A percentile compares a stretch with the other conserved stretches of the same genome.
Evolutionary conservation across 1,140 invertebrate species (phyloP).

Genomic region (Rhopalosiphum padi): DNA sequence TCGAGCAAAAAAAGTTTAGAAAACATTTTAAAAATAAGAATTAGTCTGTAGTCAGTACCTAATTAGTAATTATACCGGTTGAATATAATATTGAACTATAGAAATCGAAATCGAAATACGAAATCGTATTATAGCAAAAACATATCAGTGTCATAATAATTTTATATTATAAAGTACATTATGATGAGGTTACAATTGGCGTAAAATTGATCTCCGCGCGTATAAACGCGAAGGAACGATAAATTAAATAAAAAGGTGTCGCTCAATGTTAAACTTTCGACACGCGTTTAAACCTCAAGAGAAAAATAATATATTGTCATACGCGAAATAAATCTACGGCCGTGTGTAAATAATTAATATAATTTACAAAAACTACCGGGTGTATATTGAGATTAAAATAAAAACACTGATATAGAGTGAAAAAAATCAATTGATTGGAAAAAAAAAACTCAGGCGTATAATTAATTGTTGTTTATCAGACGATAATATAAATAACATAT

Average conservation of each 20-base stretch:
- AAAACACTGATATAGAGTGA: not conserved
- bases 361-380: not conserved
- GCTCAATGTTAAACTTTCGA: not conserved
- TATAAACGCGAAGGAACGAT: not conserved
- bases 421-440: not conserved
- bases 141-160: not conserved
- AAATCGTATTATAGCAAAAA: not conserved
- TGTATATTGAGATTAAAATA: not conserved
- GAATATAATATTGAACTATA: not conserved
- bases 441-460: not conserved
- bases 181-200: not conserved
- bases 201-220: not conserved
- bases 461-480: not conserved
- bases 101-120: too few species aligned
- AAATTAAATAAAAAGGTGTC: not conserved
- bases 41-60: not conserved
- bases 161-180: not conserved
- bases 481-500: not conserved
- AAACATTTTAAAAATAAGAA: not conserved
- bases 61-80: not conserved
- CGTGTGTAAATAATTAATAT: not conserved
- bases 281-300: not conserved
- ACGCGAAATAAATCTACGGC: not conserved
- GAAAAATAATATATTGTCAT: not conserved
- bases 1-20: not conserved